Evolutionary conservation across 2,113 vertebrate species (phyloP), one percentile per base, ranked within the genome.

Genomic region (Hyla sarda): DNA sequence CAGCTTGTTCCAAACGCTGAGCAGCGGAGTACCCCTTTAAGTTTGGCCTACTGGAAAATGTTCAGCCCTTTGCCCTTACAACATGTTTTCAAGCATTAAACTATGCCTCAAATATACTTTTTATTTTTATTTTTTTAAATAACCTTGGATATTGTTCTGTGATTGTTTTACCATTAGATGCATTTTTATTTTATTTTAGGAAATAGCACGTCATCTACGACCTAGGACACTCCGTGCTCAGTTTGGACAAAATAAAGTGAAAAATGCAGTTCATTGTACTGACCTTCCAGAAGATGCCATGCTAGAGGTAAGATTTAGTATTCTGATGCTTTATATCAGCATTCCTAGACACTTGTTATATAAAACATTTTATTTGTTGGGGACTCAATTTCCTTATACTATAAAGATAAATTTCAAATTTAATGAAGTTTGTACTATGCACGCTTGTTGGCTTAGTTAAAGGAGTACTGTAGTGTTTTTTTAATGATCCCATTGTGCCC

Each of bases 211-310:
- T 19, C 95, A 95, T 79, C 93, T 99, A 16, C 96, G 97, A 21
- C 97, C 98, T 23, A 88, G 88, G 48, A 96, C 97, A 0, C 91
- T 99, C 84, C 94, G 97, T 19, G 97, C 97, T 19, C 76, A 93
- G 37, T 98, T 96, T 13, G 98, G 98, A 28, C 97, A 94, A 90
- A 96, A 94, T 85, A 97, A 96, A 92, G 90, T 97, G 88, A 97
- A 96, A 88, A 99, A 99, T 86, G 96, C 94, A 0, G 92, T 99
- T 41, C 98, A 99, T 91, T 99, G 97, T 71, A 98, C 97, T 0
- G 98, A 99, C 89, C 94, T 99, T 67, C 96, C 97, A 1, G 97
- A 99, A 82, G 98, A 99, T 23, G 90, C 95, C 2, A 88, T 96
- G n/a, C 79, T 99, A 88, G 98, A 99, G 96, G 98, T 99, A 92